phyloP scores from a whole-genome alignment of 2,797 vertebrate genomes.

The Phrynocephalus guinanensis region DNA sequence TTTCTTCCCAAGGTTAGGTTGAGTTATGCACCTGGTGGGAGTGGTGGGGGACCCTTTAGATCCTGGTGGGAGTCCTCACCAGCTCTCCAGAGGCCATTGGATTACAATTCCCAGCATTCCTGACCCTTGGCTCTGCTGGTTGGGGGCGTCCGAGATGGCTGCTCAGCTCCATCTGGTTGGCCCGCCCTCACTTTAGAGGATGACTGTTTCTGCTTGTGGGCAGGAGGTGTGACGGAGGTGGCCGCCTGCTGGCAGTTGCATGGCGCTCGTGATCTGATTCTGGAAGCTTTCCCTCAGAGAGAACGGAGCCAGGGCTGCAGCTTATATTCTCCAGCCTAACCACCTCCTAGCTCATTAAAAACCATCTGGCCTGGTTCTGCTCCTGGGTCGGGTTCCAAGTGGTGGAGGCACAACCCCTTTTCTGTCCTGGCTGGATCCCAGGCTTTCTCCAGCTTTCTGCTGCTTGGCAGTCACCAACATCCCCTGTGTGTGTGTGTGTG shows the following conservation, averaged over 20 bases:
- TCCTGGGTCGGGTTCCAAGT: not conserved
- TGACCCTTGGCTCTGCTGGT: no score
- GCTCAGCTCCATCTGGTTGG: no score
- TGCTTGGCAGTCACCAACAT: no score
- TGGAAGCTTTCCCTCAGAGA: not conserved
- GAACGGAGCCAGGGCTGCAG: not conserved
- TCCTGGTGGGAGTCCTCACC: no score
- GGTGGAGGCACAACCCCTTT: not conserved
- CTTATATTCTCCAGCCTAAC: not conserved
- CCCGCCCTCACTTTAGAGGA: no score
- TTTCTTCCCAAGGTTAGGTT: no score
- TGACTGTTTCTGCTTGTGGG: not conserved
- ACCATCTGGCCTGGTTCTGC: not conserved
- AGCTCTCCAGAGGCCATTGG: no score
- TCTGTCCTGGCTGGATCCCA: not conserved
- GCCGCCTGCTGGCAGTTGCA: not conserved
- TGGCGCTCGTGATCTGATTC: not conserved
- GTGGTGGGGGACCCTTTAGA: no score
- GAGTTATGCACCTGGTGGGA: no score
- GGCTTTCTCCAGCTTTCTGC: not conserved
- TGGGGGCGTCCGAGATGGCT: no score
- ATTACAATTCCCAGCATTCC: no score
- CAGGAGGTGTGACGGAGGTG: not conserved
- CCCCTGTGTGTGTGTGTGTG: no score
- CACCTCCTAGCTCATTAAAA: not conserved